Evolutionary conservation across 2,797 vertebrate genomes (phyloP).

Genomic region (Carduelis carduelis): DNA sequence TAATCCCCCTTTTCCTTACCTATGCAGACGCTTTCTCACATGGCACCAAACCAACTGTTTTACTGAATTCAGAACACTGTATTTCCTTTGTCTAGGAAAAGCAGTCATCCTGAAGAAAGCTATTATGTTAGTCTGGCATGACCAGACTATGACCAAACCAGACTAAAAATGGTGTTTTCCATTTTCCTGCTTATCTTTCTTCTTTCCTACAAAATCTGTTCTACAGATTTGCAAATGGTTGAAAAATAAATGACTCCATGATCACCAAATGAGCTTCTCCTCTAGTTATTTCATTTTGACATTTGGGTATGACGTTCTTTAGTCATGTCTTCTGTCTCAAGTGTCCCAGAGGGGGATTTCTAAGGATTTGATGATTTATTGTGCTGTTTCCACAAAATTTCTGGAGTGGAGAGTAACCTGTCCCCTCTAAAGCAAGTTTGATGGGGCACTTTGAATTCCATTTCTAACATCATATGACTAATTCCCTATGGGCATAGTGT

Average conservation of each 20-base stretch:
- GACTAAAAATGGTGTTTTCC: constrained; percentile 24
- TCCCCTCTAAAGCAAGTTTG: neutral
- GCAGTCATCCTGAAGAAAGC: neutral
- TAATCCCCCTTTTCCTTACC: constrained; percentile 43
- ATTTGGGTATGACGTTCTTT: neutral
- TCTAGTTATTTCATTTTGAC: neutral
- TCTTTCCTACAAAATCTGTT: neutral
- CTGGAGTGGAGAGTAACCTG: neutral
- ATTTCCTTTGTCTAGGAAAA: constrained; percentile 38
- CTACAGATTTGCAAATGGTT: neutral
- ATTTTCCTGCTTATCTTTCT: constrained; percentile 13
- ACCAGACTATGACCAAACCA: constrained; percentile 42
- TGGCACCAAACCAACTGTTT: constrained; percentile 30
- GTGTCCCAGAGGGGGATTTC: neutral
- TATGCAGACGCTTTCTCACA: constrained; percentile 27
- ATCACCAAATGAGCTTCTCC: neutral
- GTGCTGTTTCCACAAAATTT: neutral
- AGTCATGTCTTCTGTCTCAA: neutral
- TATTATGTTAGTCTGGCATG: constrained; percentile 29
- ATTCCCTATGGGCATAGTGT: neutral
- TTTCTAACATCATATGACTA: neutral
- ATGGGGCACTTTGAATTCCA: neutral
- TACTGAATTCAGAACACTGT: constrained; percentile 20
- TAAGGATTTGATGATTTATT: neutral
- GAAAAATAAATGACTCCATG: neutral